These are phyloP conservation scores for Bergia sp. DNA, from an alignment of 92 coral and sea anemone species.

Conservation along the genomic window DNA sequence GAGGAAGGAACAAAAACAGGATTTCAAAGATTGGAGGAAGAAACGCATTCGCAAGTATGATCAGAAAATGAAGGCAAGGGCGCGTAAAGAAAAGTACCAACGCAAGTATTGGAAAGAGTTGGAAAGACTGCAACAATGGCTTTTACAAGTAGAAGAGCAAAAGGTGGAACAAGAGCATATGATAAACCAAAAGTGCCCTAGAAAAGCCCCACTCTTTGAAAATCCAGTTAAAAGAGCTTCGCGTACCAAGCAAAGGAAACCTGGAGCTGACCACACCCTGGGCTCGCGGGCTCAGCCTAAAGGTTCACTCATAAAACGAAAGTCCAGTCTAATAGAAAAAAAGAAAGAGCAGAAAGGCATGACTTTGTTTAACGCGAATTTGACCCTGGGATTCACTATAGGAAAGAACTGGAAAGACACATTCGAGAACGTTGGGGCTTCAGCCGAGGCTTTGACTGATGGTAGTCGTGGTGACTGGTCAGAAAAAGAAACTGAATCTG, in stretches of 20 bases:
- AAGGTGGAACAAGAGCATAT: constrained; percentile 64
- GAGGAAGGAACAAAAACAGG: not conserved
- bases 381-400: constrained; percentile 10
- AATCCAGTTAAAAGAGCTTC: constrained; percentile 8
- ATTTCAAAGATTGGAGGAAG: not conserved
- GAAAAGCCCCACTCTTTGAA: constrained; percentile 15
- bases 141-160: constrained; percentile 65
- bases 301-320: not conserved
- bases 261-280: not conserved
- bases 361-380: constrained; percentile 27
- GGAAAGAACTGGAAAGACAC: not conserved
- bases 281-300: not conserved
- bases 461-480: not conserved
- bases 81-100: not conserved
- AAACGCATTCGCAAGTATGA: constrained; percentile 3
- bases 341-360: not conserved
- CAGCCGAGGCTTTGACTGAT: not conserved
- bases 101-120: constrained; percentile 45
- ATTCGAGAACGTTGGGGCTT: not conserved
- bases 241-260: not conserved
- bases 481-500: not conserved
- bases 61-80: not conserved
- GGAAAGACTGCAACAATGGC: constrained; percentile 71
- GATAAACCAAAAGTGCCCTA: constrained; percentile 22
- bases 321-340: constrained; percentile 32